A percentile compares a stretch with the other conserved stretches of the same genome.
These are phyloP conservation scores for Intellagama lesueurii DNA, from an alignment of 2,797 vertebrate genomes.

Conservation along the genomic window DNA sequence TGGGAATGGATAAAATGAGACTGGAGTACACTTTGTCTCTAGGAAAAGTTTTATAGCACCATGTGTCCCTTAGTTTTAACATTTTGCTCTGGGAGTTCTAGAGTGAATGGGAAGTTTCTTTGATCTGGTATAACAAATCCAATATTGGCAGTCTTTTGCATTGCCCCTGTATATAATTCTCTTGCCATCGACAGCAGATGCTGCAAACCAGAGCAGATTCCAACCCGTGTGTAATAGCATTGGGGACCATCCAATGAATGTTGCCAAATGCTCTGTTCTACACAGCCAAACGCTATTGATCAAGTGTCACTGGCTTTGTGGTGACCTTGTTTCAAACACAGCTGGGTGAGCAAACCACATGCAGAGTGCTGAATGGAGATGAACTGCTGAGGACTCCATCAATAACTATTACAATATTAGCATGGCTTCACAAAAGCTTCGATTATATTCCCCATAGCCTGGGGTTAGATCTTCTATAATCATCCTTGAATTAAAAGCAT, in stretches of 20 bases:
- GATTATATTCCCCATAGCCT: neutral
- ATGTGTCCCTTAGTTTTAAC: neutral
- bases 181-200: constrained; percentile 15
- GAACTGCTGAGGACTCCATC: constrained; percentile 39
- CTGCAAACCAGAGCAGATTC: constrained; percentile 21
- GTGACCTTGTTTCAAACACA: constrained; percentile 36
- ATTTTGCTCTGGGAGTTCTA: neutral
- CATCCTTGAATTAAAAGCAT: neutral
- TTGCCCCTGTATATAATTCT: constrained; percentile 1
- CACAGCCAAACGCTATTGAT: constrained; percentile 32
- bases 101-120: neutral
- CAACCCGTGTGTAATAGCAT: neutral
- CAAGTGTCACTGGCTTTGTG: constrained; percentile 19
- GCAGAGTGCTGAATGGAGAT: constrained; percentile 51
- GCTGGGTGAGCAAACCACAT: constrained; percentile 20
- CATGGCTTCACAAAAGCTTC: constrained; percentile 9
- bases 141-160: constrained; percentile 20
- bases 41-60: neutral
- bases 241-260: neutral
- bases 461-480: neutral
- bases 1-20: neutral
- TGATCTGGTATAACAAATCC: constrained; percentile 19
- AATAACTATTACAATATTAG: constrained; percentile 24
- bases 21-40: neutral
- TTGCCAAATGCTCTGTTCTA: constrained; percentile 15